These are phyloP conservation scores for Megalonaias nervosa DNA, from an alignment of 1,140 invertebrate species.

Conservation along the genomic window DNA sequence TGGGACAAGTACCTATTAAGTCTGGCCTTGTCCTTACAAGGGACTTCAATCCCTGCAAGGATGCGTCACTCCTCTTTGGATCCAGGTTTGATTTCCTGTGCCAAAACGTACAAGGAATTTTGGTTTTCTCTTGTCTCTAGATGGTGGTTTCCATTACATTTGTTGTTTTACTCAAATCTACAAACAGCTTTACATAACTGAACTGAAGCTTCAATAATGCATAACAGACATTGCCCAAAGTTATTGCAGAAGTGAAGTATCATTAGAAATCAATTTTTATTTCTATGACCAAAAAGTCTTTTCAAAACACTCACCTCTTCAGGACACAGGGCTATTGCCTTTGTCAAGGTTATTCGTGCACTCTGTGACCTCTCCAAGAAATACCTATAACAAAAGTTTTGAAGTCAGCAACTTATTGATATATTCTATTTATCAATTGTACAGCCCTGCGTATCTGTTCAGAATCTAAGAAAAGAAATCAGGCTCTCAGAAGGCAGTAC, in stretches of 20 bases:
- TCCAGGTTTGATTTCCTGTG: neutral
- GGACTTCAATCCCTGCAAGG: neutral
- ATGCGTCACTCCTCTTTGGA: neutral
- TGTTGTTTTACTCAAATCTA: neutral
- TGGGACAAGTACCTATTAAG: too few species aligned
- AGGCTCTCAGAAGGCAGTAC: neutral
- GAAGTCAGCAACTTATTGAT: neutral
- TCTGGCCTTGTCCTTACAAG: neutral
- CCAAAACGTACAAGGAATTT: neutral
- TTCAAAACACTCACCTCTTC: slow-evolving; percentile 77
- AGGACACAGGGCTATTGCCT: slow-evolving; percentile 83
- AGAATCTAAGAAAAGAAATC: neutral
- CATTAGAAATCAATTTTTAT: neutral
- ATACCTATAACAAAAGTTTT: slow-evolving; percentile 74
- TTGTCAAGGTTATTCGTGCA: slow-evolving; percentile 89
- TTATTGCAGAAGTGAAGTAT: neutral
- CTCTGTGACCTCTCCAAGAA: slow-evolving; percentile 95
- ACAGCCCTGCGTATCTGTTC: neutral
- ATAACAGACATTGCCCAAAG: neutral
- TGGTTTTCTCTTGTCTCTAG: neutral
- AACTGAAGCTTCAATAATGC: neutral
- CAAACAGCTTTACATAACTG: neutral
- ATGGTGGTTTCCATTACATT: neutral
- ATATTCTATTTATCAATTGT: neutral
- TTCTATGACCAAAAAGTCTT: neutral